A percentile compares a stretch with the other conserved stretches of the same genome.
These are phyloP conservation scores for Lacanobia oleracea DNA, from an alignment of 2,888 invertebrate genomes.

Conservation along the genomic window DNA sequence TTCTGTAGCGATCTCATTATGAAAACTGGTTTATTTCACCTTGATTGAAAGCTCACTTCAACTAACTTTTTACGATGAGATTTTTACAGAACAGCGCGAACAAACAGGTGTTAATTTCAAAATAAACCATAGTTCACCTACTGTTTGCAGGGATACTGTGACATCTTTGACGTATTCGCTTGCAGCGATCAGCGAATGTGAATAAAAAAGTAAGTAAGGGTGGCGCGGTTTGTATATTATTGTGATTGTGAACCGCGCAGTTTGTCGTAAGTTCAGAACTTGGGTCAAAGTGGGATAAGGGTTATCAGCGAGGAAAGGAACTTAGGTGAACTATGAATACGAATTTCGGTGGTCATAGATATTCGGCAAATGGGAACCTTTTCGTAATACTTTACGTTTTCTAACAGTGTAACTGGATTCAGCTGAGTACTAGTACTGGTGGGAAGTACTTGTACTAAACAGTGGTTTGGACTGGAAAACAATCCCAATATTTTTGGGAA, in stretches of 20 bases:
- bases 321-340: constrained; percentile 12
- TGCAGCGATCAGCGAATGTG: constrained; percentile 51
- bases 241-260: constrained; percentile 46
- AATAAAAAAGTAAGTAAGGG: constrained; percentile 50
- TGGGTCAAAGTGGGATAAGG: constrained; percentile 28
- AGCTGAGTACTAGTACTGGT: too few relatives aligned
- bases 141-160: constrained; percentile 25
- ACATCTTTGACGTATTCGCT: constrained; percentile 32
- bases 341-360: constrained; percentile 6
- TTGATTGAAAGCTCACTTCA: too few relatives aligned
- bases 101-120: too few relatives aligned
- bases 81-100: too few relatives aligned
- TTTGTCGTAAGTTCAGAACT: constrained; percentile 48
- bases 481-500: too few relatives aligned
- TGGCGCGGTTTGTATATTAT: constrained; percentile 45
- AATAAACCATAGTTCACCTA: not conserved
- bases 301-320: constrained; percentile 27
- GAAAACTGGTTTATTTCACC: too few relatives aligned
- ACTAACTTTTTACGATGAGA: too few relatives aligned
- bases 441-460: too few relatives aligned
- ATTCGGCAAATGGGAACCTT: not conserved
- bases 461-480: too few relatives aligned
- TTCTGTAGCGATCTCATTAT: too few relatives aligned
- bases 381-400: too few relatives aligned
- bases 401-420: too few relatives aligned